A percentile compares a stretch with the other conserved stretches of the same genome.
Evolutionary conservation across 2,888 invertebrate genomes (phyloP).

Genomic region (Agrotis ipsilon): DNA sequence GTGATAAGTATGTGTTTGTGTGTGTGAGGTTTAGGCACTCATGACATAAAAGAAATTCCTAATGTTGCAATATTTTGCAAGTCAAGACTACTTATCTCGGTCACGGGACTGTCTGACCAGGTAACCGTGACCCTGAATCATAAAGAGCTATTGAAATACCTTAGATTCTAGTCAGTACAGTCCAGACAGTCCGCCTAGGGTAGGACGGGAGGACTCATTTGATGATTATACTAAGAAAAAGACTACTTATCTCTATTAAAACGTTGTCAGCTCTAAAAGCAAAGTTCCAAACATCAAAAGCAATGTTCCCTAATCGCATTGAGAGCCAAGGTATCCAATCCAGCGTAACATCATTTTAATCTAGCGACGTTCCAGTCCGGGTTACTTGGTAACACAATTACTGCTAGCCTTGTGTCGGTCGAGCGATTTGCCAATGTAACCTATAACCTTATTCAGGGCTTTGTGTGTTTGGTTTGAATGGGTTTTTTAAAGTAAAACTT

Average conservation of each 20-base stretch:
- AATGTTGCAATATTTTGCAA: too few relatives aligned
- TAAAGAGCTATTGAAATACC: too few relatives aligned
- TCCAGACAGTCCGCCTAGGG: too few relatives aligned
- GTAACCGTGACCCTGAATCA: too few relatives aligned
- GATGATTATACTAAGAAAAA: too few relatives aligned
- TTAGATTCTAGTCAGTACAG: too few relatives aligned
- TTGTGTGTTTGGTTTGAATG: not conserved
- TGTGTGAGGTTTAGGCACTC: too few relatives aligned
- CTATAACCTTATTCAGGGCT: not conserved
- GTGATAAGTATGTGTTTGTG: too few relatives aligned
- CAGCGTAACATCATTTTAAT: conserved; percentile 27
- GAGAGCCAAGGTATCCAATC: conserved; percentile 1
- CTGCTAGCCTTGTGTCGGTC: conserved; percentile 6
- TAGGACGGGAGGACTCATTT: too few relatives aligned
- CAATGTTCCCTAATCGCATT: not conserved
- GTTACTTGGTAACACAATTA: conserved; percentile 27
- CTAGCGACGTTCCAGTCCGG: not conserved
- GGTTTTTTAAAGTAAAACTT: not conserved
- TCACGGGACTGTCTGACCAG: too few relatives aligned
- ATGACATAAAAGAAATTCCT: too few relatives aligned
- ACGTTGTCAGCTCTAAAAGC: not conserved
- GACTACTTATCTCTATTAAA: not conserved
- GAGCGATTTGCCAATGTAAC: conserved; percentile 16
- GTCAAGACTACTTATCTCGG: too few relatives aligned
- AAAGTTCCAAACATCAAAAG: conserved; percentile 1